Conservation (phyloP, 2,888 invertebrate species). For the Conistra vaccinii region DNA sequence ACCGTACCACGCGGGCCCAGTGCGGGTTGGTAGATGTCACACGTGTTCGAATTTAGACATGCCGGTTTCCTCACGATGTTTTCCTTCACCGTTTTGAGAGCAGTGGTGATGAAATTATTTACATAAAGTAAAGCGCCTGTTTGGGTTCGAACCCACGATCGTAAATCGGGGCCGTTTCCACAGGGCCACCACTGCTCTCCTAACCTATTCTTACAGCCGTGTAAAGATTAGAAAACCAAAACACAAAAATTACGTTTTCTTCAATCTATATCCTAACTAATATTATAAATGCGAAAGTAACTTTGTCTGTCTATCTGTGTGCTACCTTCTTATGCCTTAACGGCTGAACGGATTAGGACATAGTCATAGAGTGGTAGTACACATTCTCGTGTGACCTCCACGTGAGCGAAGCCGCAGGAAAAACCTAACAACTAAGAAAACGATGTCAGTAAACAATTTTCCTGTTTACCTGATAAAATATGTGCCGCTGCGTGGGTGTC, state of each 20-base stretch:
- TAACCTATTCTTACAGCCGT: not conserved
- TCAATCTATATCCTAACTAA: not conserved
- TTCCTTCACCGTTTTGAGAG: too few species aligned
- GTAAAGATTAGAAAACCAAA: not conserved
- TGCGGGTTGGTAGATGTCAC: too few species aligned
- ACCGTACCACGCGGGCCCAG: too few species aligned
- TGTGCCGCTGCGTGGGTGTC: conserved; percentile 95
- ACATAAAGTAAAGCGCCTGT: too few species aligned
- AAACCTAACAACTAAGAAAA: conserved; percentile 20
- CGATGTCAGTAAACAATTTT: conserved; percentile 18
- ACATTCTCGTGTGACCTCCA: not conserved
- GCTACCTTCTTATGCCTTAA: not conserved
- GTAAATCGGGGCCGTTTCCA: too few species aligned
- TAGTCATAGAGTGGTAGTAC: not conserved
- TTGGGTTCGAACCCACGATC: too few species aligned
- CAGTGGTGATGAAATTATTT: too few species aligned
- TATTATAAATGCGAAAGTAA: not conserved
- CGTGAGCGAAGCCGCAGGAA: not conserved
- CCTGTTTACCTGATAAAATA: conserved; percentile 95
- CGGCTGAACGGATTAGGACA: not conserved
- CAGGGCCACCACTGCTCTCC: too few species aligned
- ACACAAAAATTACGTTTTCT: not conserved
- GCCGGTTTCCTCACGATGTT: too few species aligned
- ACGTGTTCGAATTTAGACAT: too few species aligned
- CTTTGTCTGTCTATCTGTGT: not conserved